Evolutionary conservation across 2,113 vertebrate genomes (phyloP), one percentile per base, ranked within the genome.

Genomic region (Xenotilapia leptura): DNA sequence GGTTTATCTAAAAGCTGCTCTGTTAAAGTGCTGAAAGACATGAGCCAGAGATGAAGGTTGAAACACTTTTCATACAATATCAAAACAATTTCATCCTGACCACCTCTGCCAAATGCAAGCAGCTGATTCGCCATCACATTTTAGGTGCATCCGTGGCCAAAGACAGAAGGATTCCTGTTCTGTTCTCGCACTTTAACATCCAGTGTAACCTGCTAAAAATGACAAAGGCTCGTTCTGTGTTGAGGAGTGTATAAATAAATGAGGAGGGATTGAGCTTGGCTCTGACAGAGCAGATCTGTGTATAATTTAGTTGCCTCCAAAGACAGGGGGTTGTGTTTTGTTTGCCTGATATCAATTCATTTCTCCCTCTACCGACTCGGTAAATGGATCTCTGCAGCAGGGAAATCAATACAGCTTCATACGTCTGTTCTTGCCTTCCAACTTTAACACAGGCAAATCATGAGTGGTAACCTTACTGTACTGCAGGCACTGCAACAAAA

Each of bases 281-380:
- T 86, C 51, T 21, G 26, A 70, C 70, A 86, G 79, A 77, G 83
- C 79, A 38, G 36, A 92, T 79, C 38, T 79, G 80, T 82, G 84
- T 79, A 82, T 87, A 75, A 85, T 92, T 86, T 56, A 73, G 73
- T 53, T 90, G 49, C 84, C 56, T 83, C 58, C 17, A 77, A 75
- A 89, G 83, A 87, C 83, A 83, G 23, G 65, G 49, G 36, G n/a
- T 56, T 5, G 38, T 49, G 75, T 88, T 82, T 83, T 89, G 73
- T 91, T 90, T 89, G 86, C 65, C 45, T 85, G 80, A 86, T 92
- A 89, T 92, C 92, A 92, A 91, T 94, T 94, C 70, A 92, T 94
- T 94, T 92, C 83, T 92, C 88, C 86, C 92, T 93, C 92, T 92
- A 92, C 88, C 85, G 89, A 65, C 85, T 87, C 80, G 45, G 89